Evolutionary conservation across 2,888 invertebrate species (phyloP), one percentile per base, ranked within the genome.

Genomic region (Spilarctia lutea): DNA sequence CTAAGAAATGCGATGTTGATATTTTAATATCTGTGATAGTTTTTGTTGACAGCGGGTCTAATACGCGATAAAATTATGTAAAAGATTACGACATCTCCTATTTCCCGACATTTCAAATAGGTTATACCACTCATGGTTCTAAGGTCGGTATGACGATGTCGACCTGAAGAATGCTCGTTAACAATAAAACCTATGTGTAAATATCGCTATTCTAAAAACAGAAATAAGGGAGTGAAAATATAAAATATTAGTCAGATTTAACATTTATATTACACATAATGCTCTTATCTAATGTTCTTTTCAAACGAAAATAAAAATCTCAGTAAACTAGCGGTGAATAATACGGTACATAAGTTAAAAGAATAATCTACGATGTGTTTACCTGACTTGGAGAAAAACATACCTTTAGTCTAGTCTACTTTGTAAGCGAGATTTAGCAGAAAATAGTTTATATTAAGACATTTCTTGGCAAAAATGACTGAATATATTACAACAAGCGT

Each of bases 361-460:
- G 74, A 75, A 79, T 82, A 70, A 78, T 75, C 45, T 67, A 82
- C 63, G 68, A 27, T 35, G 35, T 80, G 85, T 84, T 83, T 83
- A 84, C 85, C 85, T 84, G 81, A 63, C 33, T 30, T 42, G 74
- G 68, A 73, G 77, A 73, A 74, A 75, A 84, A 75, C 69, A 73
- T 39, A 24, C 52, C 60, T 74, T 77, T 82, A 74, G 73, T 76
- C 75, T 75, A 45, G 68, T 48, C n/a, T n/a, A 24, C 65, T 35
- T 71, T 74, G 83, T 75, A 81, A 82, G 81, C 77, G 52, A 76
- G 79, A 79, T 75, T 84, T 76, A 80, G 42, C 45, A 66, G 66
- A 27, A 70, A 66, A 74, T 74, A 70, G 42, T 48, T 70, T 63
- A 71, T 71, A 42, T 48, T 56, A 45, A 56, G 30, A 42, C 39